Base-by-base conservation (phyloP, 1,140 invertebrate species). In the Zaprionus taronus region DNA sequence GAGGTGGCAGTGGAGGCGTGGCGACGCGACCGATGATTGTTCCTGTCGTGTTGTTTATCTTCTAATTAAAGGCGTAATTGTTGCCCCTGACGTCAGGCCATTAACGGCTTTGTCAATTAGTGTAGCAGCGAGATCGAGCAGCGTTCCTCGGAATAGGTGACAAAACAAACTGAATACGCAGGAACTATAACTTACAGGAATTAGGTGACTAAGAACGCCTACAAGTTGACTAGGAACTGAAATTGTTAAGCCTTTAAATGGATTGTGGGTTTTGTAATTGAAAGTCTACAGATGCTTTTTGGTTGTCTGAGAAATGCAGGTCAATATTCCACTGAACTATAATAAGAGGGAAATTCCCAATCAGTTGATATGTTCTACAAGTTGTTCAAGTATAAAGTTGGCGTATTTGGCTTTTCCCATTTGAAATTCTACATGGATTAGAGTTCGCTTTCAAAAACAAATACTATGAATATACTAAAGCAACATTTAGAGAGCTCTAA, bases 51-150 rank as follows among this genome's bases (percentile, higher is more conserved):
- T 70, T 67, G 71, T 65, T 81, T 70, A 78, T 73, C 81, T 55
- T 79, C 70, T 89, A 87, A 87, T 87, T 89, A 89, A 81, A 81
- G 80, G 67, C 83, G 84, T 81, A 83, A 87, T 89, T 87, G 74
- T 78, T 76, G 67, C 31, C 73, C 38, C 62, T 87, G 84, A 89
- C 83, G 83, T 87, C 84, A 87, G 68, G 66, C 68, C 64, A 65
- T 56, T 47, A 80, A 79, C 47, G 28, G 79, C 51, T 74, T 79
- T 77, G 26, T 64, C 53, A 64, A 62, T 68, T 71, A 49, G 31
- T n/a, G 17, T 34, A 44, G 4, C 34, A 38, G 36, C 36, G 14
- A 38, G 38, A 41, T 49, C 17, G 9, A 15, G 36, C 24, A 47
- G 6, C 17, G 20, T 51, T 51, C 24, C 17, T 51, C 12, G 17